Conservation (phyloP, 2,888 invertebrate species). For the Morpho helenor region DNA sequence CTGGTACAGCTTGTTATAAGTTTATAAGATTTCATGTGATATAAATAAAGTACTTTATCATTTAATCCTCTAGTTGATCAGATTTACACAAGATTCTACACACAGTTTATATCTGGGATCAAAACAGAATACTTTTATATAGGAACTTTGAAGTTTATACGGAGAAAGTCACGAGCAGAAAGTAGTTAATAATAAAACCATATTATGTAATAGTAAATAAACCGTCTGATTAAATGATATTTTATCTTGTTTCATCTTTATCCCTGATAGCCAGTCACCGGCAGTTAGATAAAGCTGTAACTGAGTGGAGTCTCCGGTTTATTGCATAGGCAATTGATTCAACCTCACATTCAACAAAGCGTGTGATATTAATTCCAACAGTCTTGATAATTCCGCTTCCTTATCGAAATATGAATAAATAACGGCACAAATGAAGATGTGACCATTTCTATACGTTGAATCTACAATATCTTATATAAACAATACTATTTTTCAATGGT, state of each 20-base stretch:
- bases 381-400: slow-evolving; percentile 34
- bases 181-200: too few relatives aligned
- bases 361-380: slow-evolving; percentile 35
- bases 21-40: too few relatives aligned
- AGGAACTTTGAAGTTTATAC: too few relatives aligned
- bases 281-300: slow-evolving; percentile 20
- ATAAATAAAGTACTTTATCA: too few relatives aligned
- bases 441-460: slow-evolving; percentile 28
- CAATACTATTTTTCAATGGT: slow-evolving; percentile 20
- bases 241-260: slow-evolving; percentile 19
- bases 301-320: slow-evolving; percentile 30
- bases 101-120: too few relatives aligned
- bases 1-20: too few relatives aligned
- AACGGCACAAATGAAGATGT: slow-evolving; percentile 30
- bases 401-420: slow-evolving; percentile 30
- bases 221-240: background rate
- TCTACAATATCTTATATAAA: slow-evolving; percentile 23
- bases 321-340: slow-evolving; percentile 38
- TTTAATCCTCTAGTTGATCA: too few relatives aligned
- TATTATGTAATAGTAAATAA: too few relatives aligned
- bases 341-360: slow-evolving; percentile 34
- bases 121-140: too few relatives aligned
- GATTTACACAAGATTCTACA: too few relatives aligned
- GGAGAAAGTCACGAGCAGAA: too few relatives aligned
- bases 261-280: slow-evolving; percentile 20